These are phyloP conservation scores for Argentina silus DNA, from an alignment of 2,797 vertebrate genomes.

Conservation along the genomic window DNA sequence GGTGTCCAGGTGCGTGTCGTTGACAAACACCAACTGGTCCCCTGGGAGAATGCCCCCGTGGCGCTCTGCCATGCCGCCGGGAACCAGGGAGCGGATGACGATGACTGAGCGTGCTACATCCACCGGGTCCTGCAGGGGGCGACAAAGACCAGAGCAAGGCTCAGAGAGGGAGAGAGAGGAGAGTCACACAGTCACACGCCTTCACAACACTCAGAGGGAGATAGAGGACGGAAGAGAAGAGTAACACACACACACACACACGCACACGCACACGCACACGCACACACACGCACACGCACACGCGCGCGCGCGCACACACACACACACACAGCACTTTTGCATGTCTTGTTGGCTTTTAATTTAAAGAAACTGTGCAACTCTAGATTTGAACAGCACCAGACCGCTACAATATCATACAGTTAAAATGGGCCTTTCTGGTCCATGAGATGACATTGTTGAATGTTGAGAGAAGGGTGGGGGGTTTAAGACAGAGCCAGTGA, in stretches of 20 bases:
- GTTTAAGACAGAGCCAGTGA: not conserved
- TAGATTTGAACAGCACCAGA: not conserved
- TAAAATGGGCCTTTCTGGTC: not conserved
- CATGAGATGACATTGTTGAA: not conserved
- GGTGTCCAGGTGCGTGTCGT: slow-evolving; percentile 78
- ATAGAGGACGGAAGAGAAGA: not conserved
- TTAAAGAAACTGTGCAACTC: not conserved
- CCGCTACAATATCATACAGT: not conserved
- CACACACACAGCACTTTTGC: not conserved
- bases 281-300: not conserved
- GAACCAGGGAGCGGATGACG: slow-evolving; percentile 91
- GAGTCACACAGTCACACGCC: not conserved
- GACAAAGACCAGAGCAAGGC: slow-evolving; percentile 44
- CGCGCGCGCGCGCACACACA: not conserved
- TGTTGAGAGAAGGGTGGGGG: not conserved
- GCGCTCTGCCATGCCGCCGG: slow-evolving; percentile 83
- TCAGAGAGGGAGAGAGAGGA: not conserved
- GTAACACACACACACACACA: not conserved
- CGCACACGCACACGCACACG: not conserved
- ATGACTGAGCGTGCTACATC: slow-evolving; percentile 88
- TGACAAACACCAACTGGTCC: slow-evolving; percentile 92
- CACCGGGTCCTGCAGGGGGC: slow-evolving; percentile 85
- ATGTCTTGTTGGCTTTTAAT: not conserved
- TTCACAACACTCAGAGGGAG: not conserved
- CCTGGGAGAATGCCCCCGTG: slow-evolving; percentile 84